Evolutionary conservation across 2,888 invertebrate species (phyloP).

Genomic region (Lysandra coridon): DNA sequence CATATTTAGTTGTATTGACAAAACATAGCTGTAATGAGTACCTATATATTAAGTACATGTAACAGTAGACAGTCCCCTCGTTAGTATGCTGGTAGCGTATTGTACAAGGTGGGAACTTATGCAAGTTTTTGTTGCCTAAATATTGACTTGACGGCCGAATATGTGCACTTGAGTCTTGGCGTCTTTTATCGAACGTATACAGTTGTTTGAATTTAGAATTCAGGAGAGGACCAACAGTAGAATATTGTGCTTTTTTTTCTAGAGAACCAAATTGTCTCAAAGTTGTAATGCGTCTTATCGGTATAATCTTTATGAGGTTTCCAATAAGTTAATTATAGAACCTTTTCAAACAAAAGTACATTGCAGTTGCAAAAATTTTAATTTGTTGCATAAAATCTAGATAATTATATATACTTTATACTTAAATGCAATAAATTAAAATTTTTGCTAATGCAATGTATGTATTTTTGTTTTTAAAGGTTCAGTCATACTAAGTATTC

Average conservation of each 20-base stretch:
- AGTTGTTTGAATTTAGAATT: too few relatives aligned
- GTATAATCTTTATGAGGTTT: neutral
- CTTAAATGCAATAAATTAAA: too few relatives aligned
- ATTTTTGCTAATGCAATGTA: too few relatives aligned
- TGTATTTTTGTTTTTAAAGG: too few relatives aligned
- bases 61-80: neutral
- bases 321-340: too few relatives aligned
- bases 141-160: neutral
- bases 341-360: too few relatives aligned
- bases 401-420: too few relatives aligned
- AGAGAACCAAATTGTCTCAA: neutral
- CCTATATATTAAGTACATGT: neutral
- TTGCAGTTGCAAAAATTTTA: too few relatives aligned
- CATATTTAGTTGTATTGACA: neutral
- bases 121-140: constrained; percentile 20
- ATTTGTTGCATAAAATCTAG: too few relatives aligned
- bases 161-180: neutral
- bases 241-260: too few relatives aligned
- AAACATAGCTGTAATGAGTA: neutral
- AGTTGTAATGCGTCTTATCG: neutral
- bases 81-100: constrained; percentile 11
- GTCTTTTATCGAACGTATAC: neutral
- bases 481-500: too few relatives aligned
- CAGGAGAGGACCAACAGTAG: too few relatives aligned
- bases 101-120: constrained; percentile 18